These are phyloP conservation scores for Agriopis marginaria DNA, from an alignment of 2,888 invertebrate species.

Conservation along the genomic window DNA sequence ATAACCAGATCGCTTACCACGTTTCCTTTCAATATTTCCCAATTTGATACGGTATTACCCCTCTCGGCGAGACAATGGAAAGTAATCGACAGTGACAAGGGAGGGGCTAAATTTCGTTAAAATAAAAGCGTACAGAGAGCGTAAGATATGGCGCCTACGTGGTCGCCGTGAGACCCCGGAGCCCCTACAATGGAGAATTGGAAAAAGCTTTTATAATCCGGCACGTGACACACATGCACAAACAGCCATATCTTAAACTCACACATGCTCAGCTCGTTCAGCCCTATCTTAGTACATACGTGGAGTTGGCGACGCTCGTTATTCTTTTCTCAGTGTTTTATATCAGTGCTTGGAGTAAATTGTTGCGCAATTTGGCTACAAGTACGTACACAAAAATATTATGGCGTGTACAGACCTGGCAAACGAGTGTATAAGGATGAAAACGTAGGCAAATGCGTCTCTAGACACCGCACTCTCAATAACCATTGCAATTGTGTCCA, in stretches of 20 bases:
- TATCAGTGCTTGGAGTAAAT: conserved; percentile 50
- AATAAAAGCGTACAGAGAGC: conserved; percentile 84
- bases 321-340: conserved; percentile 65
- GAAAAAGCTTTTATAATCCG: conserved; percentile 87
- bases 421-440: too few species aligned
- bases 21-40: conserved; percentile 84
- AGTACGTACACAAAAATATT: neutral
- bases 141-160: conserved; percentile 86
- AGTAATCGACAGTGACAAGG: conserved; percentile 82
- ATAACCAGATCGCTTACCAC: conserved; percentile 76
- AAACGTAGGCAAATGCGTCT: too few species aligned
- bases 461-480: too few species aligned
- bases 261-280: conserved; percentile 72
- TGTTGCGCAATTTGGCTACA: conserved; percentile 25
- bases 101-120: conserved; percentile 85
- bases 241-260: conserved; percentile 65
- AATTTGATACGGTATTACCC: conserved; percentile 79
- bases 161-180: conserved; percentile 78
- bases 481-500: too few species aligned
- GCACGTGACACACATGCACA: conserved; percentile 83
- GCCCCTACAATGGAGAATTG: conserved; percentile 84
- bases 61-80: conserved; percentile 79
- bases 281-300: conserved; percentile 61
- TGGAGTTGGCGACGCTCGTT: conserved; percentile 50
- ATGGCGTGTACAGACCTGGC: too few species aligned